phyloP scores from a whole-genome alignment of 1,140 invertebrate genomes.

The Littorina saxatilis region DNA sequence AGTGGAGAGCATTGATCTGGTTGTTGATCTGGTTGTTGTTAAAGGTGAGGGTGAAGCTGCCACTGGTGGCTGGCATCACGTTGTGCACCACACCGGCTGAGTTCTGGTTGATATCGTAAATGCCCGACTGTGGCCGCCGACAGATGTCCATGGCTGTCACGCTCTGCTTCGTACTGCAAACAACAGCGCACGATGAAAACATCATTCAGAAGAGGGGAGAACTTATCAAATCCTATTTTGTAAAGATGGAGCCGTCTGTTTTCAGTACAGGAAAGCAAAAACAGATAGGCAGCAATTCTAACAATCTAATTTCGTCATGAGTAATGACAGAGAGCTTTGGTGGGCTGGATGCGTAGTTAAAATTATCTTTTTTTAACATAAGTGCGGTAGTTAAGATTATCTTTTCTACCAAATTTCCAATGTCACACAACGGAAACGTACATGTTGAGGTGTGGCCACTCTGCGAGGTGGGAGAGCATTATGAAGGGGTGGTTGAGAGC shows the following conservation, averaged over 20 bases:
- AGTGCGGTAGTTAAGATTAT: too few relatives aligned
- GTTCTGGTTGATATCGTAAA: conserved; percentile 72
- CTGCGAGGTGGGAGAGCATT: conserved; percentile 92
- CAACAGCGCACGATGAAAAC: too few relatives aligned
- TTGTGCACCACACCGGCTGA: conserved; percentile 72
- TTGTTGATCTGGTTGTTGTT: conserved; percentile 85
- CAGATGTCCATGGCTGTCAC: conserved; percentile 75
- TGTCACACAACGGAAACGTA: conserved; percentile 54
- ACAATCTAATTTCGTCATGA: too few relatives aligned
- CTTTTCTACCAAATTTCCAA: too few relatives aligned
- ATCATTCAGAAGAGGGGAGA: too few relatives aligned
- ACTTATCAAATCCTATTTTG: too few relatives aligned
- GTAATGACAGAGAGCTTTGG: too few relatives aligned
- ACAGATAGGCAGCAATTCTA: too few relatives aligned
- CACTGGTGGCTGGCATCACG: conserved; percentile 85
- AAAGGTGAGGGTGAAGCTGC: conserved; percentile 91
- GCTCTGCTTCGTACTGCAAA: conserved; percentile 73
- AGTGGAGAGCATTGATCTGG: conserved; percentile 78
- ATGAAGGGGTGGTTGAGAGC: conserved; percentile 97
- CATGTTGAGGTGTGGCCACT: conserved; percentile 97
- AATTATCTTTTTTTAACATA: too few relatives aligned
- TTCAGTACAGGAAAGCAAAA: too few relatives aligned
- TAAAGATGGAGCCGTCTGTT: too few relatives aligned
- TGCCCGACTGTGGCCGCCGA: conserved; percentile 62
- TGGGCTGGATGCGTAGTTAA: too few relatives aligned